Evolutionary conservation across 2,113 vertebrate species (phyloP).

Genomic region (Rutilus rutilus): DNA sequence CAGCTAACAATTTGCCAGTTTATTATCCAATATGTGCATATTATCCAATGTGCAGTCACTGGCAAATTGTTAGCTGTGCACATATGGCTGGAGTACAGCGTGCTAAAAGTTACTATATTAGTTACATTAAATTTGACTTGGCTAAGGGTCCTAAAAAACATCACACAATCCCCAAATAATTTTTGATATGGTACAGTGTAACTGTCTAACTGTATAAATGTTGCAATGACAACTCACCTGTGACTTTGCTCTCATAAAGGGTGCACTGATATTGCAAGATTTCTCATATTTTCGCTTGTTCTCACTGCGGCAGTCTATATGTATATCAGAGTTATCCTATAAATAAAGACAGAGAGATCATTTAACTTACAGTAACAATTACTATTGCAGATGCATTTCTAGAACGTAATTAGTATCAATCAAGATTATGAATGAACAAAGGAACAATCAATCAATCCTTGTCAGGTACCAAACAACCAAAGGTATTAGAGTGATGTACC

Average conservation of each 20-base stretch:
- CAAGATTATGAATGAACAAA: background rate
- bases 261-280: constrained; percentile 89
- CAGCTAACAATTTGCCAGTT: no score
- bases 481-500: constrained; percentile 66
- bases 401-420: background rate
- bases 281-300: constrained; percentile 76
- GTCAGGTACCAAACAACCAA: background rate
- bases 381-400: background rate
- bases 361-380: constrained; percentile 5
- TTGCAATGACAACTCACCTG: constrained; percentile 79
- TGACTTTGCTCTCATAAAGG: constrained; percentile 90
- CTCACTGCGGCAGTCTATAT: constrained; percentile 83
- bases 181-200: constrained; percentile 1
- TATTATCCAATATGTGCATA: no score
- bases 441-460: background rate
- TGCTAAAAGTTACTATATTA: no score
- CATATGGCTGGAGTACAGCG: background rate
- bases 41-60: background rate
- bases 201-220: background rate
- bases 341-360: constrained; percentile 39
- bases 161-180: background rate
- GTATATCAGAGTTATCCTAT: constrained; percentile 87
- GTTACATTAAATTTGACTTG: background rate
- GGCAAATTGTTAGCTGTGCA: background rate
- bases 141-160: background rate